phyloP scores from a whole-genome alignment of 2,888 invertebrate genomes.

The Notodonta ziczac region DNA sequence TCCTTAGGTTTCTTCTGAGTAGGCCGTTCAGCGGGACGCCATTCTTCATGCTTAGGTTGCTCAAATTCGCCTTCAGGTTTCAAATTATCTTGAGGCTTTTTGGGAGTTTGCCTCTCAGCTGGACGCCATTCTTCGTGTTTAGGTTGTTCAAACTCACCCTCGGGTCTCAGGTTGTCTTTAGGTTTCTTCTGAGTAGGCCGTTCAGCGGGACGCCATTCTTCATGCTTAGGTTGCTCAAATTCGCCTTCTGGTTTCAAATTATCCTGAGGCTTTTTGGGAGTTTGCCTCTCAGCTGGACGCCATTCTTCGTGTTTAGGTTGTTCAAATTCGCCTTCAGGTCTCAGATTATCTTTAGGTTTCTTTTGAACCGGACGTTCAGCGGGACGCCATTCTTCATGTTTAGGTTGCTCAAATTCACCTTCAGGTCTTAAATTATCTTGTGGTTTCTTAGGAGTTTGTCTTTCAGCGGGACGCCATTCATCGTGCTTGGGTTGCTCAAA shows the following conservation, averaged over 20 bases:
- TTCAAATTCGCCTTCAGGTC: slow-evolving; percentile 78
- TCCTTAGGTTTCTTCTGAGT: slow-evolving; percentile 63
- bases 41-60: slow-evolving; percentile 66
- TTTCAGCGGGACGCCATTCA: slow-evolving; percentile 79
- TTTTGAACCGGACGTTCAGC: slow-evolving; percentile 58
- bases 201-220: slow-evolving; percentile 77
- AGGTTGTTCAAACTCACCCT: slow-evolving; percentile 83
- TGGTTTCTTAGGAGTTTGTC: slow-evolving; percentile 82
- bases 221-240: slow-evolving; percentile 59
- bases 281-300: slow-evolving; percentile 72
- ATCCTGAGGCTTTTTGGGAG: slow-evolving; percentile 80
- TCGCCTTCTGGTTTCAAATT: slow-evolving; percentile 85
- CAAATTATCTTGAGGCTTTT: slow-evolving; percentile 80
- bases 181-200: slow-evolving; percentile 81
- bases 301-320: slow-evolving; percentile 68
- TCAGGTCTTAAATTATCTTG: slow-evolving; percentile 84
- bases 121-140: slow-evolving; percentile 70
- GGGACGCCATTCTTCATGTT: slow-evolving; percentile 67
- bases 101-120: slow-evolving; percentile 57
- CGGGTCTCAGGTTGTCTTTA: slow-evolving; percentile 82
- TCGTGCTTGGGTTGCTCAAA: slow-evolving; percentile 43
- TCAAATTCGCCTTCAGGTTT: slow-evolving; percentile 79
- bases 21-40: slow-evolving; percentile 60
- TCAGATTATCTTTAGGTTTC: slow-evolving; percentile 80
- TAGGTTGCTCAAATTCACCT: slow-evolving; percentile 81